Evolutionary conservation across 2,888 invertebrate genomes (phyloP).

Genomic region (Crioceris asparagi): DNA sequence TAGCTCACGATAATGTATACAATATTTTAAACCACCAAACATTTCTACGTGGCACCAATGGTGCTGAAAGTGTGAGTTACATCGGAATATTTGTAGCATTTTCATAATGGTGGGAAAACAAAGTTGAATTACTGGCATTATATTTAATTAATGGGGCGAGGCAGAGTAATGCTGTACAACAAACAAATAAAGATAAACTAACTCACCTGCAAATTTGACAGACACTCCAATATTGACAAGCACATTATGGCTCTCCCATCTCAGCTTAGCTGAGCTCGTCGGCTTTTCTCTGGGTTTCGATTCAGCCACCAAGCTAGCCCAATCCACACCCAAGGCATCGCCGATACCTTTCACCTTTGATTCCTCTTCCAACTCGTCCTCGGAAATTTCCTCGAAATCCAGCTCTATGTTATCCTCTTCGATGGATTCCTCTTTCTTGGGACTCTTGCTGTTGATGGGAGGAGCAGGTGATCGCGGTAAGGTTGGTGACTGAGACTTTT

Average conservation of each 20-base stretch:
- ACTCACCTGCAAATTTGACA: constrained; percentile 52
- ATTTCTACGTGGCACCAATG: too few relatives aligned
- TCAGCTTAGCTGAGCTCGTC: constrained; percentile 51
- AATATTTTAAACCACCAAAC: too few relatives aligned
- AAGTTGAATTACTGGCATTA: too few relatives aligned
- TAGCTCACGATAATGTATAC: too few relatives aligned
- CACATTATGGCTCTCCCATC: constrained; percentile 73
- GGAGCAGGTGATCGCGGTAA: constrained; percentile 17
- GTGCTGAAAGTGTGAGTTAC: too few relatives aligned
- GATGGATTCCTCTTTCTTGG: constrained; percentile 36
- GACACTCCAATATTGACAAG: constrained; percentile 74
- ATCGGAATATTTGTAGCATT: too few relatives aligned
- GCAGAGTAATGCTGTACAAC: too few relatives aligned
- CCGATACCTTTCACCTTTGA: constrained; percentile 62
- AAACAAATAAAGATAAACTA: too few relatives aligned
- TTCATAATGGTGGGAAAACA: too few relatives aligned
- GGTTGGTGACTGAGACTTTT: constrained; percentile 29
- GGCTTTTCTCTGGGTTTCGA: constrained; percentile 48
- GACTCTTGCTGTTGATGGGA: constrained; percentile 26
- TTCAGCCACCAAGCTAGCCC: constrained; percentile 81
- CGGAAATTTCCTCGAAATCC: constrained; percentile 84
- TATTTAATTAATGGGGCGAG: too few relatives aligned
- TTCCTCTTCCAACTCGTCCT: constrained; percentile 80
- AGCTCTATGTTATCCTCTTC: constrained; percentile 65
- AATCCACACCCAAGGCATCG: constrained; percentile 91